These are phyloP conservation scores for Dastarcus helophoroides DNA, from an alignment of 2,888 invertebrate species.

Conservation along the genomic window DNA sequence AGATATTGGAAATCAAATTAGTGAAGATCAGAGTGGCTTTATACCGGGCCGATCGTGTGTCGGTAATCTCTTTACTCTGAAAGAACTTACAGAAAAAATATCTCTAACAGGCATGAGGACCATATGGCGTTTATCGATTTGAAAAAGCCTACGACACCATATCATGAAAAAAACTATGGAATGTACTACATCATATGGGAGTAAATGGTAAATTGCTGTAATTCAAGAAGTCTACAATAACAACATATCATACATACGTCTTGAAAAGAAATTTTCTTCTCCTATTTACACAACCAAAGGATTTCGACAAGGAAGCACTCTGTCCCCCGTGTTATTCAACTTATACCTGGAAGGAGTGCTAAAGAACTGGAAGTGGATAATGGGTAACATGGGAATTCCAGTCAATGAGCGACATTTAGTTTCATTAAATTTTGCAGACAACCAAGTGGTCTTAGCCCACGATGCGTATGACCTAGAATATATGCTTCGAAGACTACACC, in stretches of 20 bases:
- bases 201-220: no score
- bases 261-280: background rate
- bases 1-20: slow-evolving; percentile 1
- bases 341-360: background rate
- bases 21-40: slow-evolving; percentile 9
- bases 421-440: slow-evolving; percentile 6
- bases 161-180: no score
- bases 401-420: no score
- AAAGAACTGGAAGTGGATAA: background rate
- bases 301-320: background rate
- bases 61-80: slow-evolving; percentile 1
- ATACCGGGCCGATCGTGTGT: slow-evolving; percentile 3
- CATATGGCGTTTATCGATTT: slow-evolving; percentile 1
- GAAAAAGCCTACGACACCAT: slow-evolving; percentile 1
- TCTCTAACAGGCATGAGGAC: background rate
- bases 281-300: background rate
- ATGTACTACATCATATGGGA: no score
- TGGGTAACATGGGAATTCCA: no score
- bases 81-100: background rate
- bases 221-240: no score
- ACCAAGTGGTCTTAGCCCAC: slow-evolving; percentile 8
- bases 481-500: slow-evolving; percentile 6
- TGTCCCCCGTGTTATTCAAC: no score
- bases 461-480: slow-evolving; percentile 7
- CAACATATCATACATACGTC: no score